Evolutionary conservation across 2,888 invertebrate genomes (phyloP).

Genomic region (Malachius bipustulatus): DNA sequence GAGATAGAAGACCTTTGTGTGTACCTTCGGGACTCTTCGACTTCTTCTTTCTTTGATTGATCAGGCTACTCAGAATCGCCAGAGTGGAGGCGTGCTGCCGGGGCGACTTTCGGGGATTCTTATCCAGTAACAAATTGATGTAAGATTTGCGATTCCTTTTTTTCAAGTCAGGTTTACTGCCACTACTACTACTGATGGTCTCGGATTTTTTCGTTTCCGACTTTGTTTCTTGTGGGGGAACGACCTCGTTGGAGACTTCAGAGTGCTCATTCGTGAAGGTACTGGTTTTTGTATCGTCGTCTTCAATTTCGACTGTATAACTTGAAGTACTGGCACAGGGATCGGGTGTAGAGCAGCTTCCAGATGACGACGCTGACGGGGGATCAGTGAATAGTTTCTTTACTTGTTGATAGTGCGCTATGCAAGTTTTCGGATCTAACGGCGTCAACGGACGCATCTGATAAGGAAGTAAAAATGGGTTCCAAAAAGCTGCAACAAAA

Average conservation of each 20-base stretch:
- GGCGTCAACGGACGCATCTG: conserved; percentile 56
- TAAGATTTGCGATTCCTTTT: conserved; percentile 14
- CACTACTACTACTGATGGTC: conserved; percentile 17
- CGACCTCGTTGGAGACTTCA: too few species aligned
- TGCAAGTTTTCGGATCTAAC: conserved; percentile 44
- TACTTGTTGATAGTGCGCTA: conserved; percentile 35
- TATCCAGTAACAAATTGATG: conserved; percentile 27
- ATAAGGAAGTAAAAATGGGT: conserved; percentile 61
- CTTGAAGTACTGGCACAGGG: conserved; percentile 18
- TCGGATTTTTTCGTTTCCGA: conserved; percentile 10
- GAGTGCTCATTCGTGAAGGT: neutral
- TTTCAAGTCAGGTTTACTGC: too few species aligned
- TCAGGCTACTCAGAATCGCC: conserved; percentile 62
- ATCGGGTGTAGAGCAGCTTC: conserved; percentile 25
- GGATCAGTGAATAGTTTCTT: conserved; percentile 34
- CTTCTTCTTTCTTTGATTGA: conserved; percentile 43
- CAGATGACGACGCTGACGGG: conserved; percentile 27
- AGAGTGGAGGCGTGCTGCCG: conserved; percentile 80
- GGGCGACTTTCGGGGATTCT: conserved; percentile 70
- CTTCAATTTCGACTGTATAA: conserved; percentile 13
- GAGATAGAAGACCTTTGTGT: conserved; percentile 16
- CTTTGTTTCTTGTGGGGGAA: neutral
- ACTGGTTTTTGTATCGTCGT: conserved; percentile 26
- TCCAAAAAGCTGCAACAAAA: conserved; percentile 42
- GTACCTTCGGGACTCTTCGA: conserved; percentile 21